phyloP scores from a whole-genome alignment of 2,113 vertebrate genomes.

The Pedionomus torquatus region DNA sequence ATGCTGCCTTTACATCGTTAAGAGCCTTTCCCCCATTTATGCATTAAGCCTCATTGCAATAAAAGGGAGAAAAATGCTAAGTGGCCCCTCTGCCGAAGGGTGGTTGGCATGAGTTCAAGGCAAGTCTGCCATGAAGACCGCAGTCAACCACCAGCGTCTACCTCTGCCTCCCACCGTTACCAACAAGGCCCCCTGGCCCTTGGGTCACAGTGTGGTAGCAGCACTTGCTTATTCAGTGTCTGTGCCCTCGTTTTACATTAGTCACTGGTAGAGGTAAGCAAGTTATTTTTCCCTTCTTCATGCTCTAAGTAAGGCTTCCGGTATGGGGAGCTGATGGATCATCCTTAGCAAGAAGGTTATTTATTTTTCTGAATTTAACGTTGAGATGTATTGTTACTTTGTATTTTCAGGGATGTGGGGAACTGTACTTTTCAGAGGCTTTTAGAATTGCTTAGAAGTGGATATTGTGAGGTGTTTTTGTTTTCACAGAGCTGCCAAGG shows the following conservation, averaged over 20 bases:
- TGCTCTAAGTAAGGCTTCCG: neutral
- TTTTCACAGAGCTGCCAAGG: neutral
- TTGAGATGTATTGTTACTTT: neutral
- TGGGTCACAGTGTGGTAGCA: neutral
- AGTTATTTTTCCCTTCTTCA: neutral
- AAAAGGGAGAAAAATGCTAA: neutral
- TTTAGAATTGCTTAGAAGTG: neutral
- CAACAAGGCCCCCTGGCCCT: neutral
- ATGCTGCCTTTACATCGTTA: neutral
- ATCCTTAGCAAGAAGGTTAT: neutral
- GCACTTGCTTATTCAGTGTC: neutral
- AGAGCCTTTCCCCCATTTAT: neutral
- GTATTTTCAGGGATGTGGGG: neutral
- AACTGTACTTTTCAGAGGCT: neutral
- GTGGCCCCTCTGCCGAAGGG: neutral
- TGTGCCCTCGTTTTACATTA: neutral
- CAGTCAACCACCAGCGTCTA: neutral
- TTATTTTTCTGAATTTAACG: neutral
- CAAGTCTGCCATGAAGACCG: neutral
- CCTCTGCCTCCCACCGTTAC: neutral
- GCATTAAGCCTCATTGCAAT: neutral
- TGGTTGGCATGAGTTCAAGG: neutral
- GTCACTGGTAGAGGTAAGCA: neutral
- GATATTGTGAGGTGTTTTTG: neutral
- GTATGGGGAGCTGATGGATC: neutral